phyloP scores from a whole-genome alignment of 2,888 invertebrate genomes.

The Chrysolina americana region DNA sequence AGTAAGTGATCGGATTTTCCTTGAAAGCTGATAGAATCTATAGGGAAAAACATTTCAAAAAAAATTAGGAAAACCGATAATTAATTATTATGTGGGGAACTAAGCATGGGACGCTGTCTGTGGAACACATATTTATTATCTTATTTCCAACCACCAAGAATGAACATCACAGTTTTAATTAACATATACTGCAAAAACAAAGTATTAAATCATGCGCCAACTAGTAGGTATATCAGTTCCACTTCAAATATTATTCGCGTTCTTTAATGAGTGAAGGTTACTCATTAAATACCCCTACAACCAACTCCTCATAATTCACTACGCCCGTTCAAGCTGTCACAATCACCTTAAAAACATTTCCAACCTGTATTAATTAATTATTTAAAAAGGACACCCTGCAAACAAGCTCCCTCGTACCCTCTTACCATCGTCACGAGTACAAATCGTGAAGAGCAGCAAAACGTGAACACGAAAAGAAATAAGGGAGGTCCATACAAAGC shows the following conservation, averaged over 20 bases:
- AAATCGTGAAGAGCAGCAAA: slow-evolving; percentile 32
- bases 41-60: too few species aligned
- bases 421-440: slow-evolving; percentile 13
- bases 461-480: slow-evolving; percentile 44
- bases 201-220: too few species aligned
- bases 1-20: too few species aligned
- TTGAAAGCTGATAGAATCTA: too few species aligned
- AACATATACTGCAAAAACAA: too few species aligned
- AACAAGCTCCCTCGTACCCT: slow-evolving; percentile 21
- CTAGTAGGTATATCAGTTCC: background rate
- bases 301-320: background rate
- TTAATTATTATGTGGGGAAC: too few species aligned
- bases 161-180: too few species aligned
- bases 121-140: too few species aligned
- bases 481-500: slow-evolving; percentile 40
- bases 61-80: too few species aligned
- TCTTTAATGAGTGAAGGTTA: background rate
- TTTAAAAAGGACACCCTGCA: slow-evolving; percentile 34
- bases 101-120: too few species aligned
- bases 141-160: too few species aligned
- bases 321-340: background rate
- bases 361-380: slow-evolving; percentile 46
- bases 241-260: background rate
- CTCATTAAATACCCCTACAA: background rate
- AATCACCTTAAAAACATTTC: slow-evolving; percentile 12